phyloP scores from a whole-genome alignment of 2,797 vertebrate genomes.

The Lycodopsis pacificus region DNA sequence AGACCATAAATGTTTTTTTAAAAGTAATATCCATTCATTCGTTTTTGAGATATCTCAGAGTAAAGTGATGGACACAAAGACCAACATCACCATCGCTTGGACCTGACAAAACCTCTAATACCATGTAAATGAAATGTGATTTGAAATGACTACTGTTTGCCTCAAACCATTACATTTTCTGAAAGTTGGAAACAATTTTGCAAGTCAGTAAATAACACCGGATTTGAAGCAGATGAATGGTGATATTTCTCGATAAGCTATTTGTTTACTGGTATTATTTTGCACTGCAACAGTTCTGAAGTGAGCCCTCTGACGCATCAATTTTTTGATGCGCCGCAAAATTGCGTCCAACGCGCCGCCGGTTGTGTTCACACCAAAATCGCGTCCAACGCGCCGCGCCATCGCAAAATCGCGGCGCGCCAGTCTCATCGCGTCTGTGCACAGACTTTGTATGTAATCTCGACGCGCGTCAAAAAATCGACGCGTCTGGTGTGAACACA shows the following conservation, averaged over 20 bases:
- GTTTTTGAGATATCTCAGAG: neutral
- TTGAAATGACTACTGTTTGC: neutral
- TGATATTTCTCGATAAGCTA: neutral
- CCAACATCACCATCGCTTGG: no score
- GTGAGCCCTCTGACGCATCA: neutral
- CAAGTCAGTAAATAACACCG: neutral
- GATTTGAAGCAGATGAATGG: neutral
- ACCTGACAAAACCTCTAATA: neutral
- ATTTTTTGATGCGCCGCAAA: no score
- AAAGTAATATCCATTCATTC: no score
- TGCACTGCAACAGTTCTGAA: neutral
- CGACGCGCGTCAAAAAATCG: no score
- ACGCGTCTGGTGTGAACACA: no score
- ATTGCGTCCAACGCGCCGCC: no score
- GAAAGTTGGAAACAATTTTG: neutral
- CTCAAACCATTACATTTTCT: neutral
- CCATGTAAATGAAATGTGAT: neutral
- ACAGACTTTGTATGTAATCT: no score
- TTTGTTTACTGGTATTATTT: neutral
- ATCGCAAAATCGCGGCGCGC: no score
- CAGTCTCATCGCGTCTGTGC: no score
- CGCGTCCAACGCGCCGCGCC: no score
- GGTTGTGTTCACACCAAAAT: no score
- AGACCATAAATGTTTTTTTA: no score
- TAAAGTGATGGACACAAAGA: neutral